These are phyloP conservation scores for Craseonycteris thonglongyai DNA, from an alignment of 2,113 vertebrate species.

Conservation along the genomic window DNA sequence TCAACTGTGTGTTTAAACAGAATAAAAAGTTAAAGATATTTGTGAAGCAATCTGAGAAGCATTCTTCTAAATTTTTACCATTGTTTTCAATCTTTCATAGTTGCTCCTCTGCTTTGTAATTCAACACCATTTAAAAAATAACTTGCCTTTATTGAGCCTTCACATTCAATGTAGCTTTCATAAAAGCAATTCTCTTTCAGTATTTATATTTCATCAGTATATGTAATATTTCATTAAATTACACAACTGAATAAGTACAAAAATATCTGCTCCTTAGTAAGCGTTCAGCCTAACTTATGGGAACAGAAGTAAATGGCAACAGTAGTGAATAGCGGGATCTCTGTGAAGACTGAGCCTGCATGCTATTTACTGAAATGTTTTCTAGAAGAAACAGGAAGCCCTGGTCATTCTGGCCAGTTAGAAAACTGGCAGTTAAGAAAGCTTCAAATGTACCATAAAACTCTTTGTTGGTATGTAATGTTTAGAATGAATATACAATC, in stretches of 20 bases:
- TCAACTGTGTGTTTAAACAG: background rate
- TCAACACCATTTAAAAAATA: background rate
- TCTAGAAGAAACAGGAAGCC: background rate
- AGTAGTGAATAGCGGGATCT: background rate
- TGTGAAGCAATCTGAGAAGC: background rate
- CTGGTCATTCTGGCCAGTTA: background rate
- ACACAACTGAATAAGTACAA: constrained; percentile 14
- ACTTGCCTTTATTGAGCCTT: background rate
- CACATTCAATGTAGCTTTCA: background rate
- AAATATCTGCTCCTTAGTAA: background rate
- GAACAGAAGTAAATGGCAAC: background rate
- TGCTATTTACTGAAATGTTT: background rate
- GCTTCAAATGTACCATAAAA: background rate
- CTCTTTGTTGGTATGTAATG: background rate
- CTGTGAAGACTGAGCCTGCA: background rate
- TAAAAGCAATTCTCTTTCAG: background rate
- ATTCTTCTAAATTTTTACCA: background rate
- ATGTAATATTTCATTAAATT: constrained; percentile 24
- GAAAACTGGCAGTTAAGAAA: background rate
- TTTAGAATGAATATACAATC: background rate
- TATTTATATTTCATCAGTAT: background rate
- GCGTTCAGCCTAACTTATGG: background rate
- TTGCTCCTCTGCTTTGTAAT: background rate
- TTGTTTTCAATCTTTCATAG: background rate
- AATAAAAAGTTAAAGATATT: constrained; percentile 19